Evolutionary conservation across 2,888 invertebrate species (phyloP).

Genomic region (Sepiola atlantica): DNA sequence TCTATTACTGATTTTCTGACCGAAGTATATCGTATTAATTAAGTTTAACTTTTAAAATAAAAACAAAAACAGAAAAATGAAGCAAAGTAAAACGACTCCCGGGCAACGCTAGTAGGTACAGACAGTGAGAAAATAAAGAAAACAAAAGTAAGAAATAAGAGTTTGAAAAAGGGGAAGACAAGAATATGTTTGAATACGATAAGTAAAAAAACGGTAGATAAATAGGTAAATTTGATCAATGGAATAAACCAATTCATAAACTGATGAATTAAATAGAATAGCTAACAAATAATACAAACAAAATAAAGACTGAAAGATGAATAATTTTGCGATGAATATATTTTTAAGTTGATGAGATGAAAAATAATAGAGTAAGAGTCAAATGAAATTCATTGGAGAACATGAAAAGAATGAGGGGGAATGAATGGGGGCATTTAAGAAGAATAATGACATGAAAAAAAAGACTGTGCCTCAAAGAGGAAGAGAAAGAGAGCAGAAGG

Average conservation of each 20-base stretch:
- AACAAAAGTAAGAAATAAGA: neutral
- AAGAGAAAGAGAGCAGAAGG: neutral
- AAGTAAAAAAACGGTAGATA: too few species aligned
- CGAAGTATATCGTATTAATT: too few species aligned
- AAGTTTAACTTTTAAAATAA: too few species aligned
- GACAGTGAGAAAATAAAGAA: neutral
- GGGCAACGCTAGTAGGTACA: too few species aligned
- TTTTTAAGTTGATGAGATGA: neutral
- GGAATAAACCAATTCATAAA: too few species aligned
- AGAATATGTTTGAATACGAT: too few species aligned
- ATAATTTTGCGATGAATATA: neutral
- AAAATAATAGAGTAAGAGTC: neutral
- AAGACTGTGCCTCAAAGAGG: neutral
- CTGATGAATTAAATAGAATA: neutral
- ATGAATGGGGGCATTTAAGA: neutral
- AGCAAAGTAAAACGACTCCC: too few species aligned
- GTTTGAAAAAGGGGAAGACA: too few species aligned
- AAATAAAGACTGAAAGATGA: neutral
- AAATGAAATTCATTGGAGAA: neutral
- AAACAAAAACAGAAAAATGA: too few species aligned
- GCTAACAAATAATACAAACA: neutral
- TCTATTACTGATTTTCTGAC: too few species aligned
- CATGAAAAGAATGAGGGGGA: neutral
- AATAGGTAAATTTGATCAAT: too few species aligned
- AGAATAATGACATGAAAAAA: neutral